Evolutionary conservation across 1,140 invertebrate species (phyloP).

Genomic region (Ceratitis capitata): DNA sequence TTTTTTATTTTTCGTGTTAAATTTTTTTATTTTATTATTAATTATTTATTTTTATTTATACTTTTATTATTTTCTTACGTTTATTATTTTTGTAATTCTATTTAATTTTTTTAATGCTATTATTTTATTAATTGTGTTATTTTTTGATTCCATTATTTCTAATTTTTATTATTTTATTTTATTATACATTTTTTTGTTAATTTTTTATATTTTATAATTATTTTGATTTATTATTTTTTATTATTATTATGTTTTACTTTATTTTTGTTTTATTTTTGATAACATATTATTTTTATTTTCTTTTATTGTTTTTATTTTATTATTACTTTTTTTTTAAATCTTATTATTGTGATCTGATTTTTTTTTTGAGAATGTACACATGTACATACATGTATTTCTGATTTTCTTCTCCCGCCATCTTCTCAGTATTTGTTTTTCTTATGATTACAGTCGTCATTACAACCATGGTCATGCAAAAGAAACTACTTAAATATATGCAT

Average conservation of each 20-base stretch:
- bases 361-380: neutral
- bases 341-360: no score
- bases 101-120: no score
- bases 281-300: no score
- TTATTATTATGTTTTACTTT: neutral
- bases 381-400: neutral
- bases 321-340: neutral
- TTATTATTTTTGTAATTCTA: no score
- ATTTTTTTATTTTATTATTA: no score
- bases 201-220: neutral
- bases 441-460: neutral
- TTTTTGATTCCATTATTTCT: no score
- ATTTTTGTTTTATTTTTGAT: neutral
- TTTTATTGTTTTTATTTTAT: neutral
- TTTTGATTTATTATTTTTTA: neutral
- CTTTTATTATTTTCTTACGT: no score
- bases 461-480: neutral
- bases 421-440: neutral
- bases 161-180: no score
- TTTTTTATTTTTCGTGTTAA: no score
- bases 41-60: no score
- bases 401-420: neutral
- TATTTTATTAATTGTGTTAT: no score
- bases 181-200: neutral
- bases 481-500: neutral